A percentile compares a stretch with the other conserved stretches of the same genome.
phyloP scores from a whole-genome alignment of 2,113 vertebrate genomes.

The Chitala chitala region DNA sequence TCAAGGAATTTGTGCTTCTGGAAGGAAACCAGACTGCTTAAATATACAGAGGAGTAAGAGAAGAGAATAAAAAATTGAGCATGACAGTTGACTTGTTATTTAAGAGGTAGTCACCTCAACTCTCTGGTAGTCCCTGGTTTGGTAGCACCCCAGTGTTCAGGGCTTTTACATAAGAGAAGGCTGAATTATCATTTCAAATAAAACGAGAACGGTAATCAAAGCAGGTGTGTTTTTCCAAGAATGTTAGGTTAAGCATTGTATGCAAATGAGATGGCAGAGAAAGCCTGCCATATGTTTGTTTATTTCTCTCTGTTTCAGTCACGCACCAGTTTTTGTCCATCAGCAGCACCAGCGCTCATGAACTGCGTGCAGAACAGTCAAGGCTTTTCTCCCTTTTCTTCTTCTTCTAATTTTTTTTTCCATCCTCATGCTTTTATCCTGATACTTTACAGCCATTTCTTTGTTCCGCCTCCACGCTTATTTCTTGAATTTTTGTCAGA shows the following conservation, averaged over 20 bases:
- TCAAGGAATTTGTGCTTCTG: background rate
- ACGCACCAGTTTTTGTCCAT: background rate
- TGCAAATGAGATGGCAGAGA: slow-evolving; percentile 8
- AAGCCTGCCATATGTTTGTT: background rate
- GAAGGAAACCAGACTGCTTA: background rate
- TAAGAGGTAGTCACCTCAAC: slow-evolving; percentile 4
- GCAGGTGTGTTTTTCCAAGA: background rate
- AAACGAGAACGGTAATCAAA: background rate
- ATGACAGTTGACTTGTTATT: slow-evolving; percentile 11
- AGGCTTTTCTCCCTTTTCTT: background rate
- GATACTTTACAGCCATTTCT: slow-evolving; percentile 1
- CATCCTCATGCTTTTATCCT: background rate
- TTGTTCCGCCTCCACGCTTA: background rate
- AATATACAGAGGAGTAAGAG: background rate
- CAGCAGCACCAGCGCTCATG: too few relatives aligned
- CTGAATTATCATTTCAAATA: background rate
- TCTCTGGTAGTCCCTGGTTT: too few relatives aligned
- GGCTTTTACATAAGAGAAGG: too few relatives aligned
- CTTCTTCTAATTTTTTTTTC: background rate
- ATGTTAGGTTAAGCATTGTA: background rate
- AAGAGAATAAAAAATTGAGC: too few relatives aligned
- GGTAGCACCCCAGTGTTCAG: too few relatives aligned
- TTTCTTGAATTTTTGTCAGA: background rate
- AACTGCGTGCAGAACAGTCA: too few relatives aligned
- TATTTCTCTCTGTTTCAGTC: background rate